These are phyloP conservation scores for Chinchilla lanigera DNA, from an alignment of 2,113 vertebrate genomes.

Conservation along the genomic window DNA sequence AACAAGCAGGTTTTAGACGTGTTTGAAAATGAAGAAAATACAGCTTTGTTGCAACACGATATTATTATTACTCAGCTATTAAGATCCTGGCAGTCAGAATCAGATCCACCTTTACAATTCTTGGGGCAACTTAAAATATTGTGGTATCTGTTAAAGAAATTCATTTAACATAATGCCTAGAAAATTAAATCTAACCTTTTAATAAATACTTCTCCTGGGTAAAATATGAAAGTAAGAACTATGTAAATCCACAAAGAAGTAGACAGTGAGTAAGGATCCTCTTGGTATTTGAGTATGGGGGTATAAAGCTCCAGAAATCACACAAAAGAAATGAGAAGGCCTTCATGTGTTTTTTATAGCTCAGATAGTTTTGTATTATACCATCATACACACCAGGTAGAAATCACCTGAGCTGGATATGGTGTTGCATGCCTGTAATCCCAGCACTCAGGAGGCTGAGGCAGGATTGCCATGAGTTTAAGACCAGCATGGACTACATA, in stretches of 20 bases:
- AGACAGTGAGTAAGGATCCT: background rate
- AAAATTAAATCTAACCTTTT: slow-evolving; percentile 59
- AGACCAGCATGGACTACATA: background rate
- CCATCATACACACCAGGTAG: background rate
- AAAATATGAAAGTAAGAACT: background rate
- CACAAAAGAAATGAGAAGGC: slow-evolving; percentile 11
- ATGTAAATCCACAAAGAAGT: background rate
- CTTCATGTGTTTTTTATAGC: slow-evolving; percentile 4
- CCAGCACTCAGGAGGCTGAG: background rate
- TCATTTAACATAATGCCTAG: slow-evolving; percentile 30
- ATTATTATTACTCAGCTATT: background rate
- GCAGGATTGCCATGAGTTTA: background rate
- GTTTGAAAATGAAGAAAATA: slow-evolving; percentile 36
- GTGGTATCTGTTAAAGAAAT: slow-evolving; percentile 10
- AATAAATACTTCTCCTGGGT: slow-evolving; percentile 14
- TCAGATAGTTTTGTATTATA: slow-evolving; percentile 30
- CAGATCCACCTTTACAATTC: slow-evolving; percentile 3
- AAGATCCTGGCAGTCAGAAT: background rate
- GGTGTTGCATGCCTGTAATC: background rate
- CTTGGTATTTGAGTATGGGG: background rate
- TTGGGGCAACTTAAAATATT: background rate
- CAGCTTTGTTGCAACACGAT: background rate
- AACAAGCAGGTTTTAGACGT: background rate
- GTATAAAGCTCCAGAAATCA: background rate
- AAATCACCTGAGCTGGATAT: background rate